phyloP scores from a whole-genome alignment of 1,140 invertebrate genomes.

The Nixonia krombeini region DNA sequence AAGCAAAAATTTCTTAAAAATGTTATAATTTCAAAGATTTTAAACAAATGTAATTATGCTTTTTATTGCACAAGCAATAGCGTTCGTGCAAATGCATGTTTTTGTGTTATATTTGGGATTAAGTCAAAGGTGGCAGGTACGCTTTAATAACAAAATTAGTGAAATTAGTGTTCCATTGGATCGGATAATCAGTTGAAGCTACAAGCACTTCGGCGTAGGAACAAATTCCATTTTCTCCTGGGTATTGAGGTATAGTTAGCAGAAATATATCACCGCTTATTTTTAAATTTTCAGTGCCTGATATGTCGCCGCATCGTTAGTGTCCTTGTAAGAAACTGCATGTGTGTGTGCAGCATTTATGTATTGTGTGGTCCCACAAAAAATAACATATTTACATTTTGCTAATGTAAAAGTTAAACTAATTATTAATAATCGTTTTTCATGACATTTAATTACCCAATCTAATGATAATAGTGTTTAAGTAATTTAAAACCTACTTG shows the following conservation, averaged over 20 bases:
- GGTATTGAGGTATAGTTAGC: slow-evolving; percentile 51
- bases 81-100: neutral
- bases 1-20: too few relatives aligned
- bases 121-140: slow-evolving; percentile 32
- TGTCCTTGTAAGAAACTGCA: slow-evolving; percentile 19
- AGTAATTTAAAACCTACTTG: slow-evolving; percentile 4
- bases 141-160: slow-evolving; percentile 46
- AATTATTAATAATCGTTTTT: slow-evolving; percentile 11
- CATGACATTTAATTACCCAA: neutral
- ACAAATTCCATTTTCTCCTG: slow-evolving; percentile 60
- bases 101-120: slow-evolving; percentile 15
- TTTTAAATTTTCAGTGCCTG: slow-evolving; percentile 31
- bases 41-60: too few relatives aligned
- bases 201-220: slow-evolving; percentile 51
- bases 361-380: neutral
- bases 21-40: too few relatives aligned
- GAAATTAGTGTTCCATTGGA: slow-evolving; percentile 55
- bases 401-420: slow-evolving; percentile 8
- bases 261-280: slow-evolving; percentile 4
- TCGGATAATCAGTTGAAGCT: slow-evolving; percentile 47
- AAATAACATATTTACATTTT: neutral
- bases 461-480: too few relatives aligned
- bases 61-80: neutral
- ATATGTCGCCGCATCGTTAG: slow-evolving; percentile 26
- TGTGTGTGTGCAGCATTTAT: too few relatives aligned